These are phyloP conservation scores for Atta texana DNA, from an alignment of 1,140 invertebrate species.

Conservation along the genomic window DNA sequence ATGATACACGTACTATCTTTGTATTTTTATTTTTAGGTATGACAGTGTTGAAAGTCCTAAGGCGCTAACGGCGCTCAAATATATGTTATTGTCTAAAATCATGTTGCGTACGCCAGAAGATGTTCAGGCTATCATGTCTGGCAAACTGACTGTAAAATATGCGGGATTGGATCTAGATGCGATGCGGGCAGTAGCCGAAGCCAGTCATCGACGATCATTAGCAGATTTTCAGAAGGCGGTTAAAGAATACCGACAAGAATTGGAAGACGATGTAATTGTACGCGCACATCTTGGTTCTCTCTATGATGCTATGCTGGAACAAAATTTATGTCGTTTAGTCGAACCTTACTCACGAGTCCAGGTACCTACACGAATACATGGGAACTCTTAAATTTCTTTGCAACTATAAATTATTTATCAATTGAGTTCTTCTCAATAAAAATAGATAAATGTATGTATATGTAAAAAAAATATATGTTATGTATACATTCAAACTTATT, in stretches of 20 bases:
- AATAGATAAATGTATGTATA: not conserved
- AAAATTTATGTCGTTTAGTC: conserved; percentile 99
- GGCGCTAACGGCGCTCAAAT: conserved; percentile 97
- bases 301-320: conserved; percentile 99
- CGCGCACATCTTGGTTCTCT: conserved; percentile 97
- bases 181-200: conserved; percentile 98
- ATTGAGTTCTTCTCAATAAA: not conserved
- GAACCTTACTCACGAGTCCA: conserved; percentile 99
- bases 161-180: conserved; percentile 98
- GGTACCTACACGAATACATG: conserved; percentile 85
- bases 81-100: conserved; percentile 99
- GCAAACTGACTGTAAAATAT: conserved; percentile 98
- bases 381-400: conserved; percentile 71
- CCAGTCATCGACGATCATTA: conserved; percentile 97
- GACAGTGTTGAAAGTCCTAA: conserved; percentile 97
- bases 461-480: not conserved
- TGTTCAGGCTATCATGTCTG: conserved; percentile 97
- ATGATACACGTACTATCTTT: not conserved
- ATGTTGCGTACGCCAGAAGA: conserved; percentile 99
- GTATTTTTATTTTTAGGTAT: conserved; percentile 87
- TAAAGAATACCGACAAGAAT: conserved; percentile 94
- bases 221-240: conserved; percentile 97
- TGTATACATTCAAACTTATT: not conserved
- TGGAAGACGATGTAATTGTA: conserved; percentile 98
- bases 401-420: not conserved